These are phyloP conservation scores for Hemithea aestivaria DNA, from an alignment of 2,888 invertebrate species.

Conservation along the genomic window DNA sequence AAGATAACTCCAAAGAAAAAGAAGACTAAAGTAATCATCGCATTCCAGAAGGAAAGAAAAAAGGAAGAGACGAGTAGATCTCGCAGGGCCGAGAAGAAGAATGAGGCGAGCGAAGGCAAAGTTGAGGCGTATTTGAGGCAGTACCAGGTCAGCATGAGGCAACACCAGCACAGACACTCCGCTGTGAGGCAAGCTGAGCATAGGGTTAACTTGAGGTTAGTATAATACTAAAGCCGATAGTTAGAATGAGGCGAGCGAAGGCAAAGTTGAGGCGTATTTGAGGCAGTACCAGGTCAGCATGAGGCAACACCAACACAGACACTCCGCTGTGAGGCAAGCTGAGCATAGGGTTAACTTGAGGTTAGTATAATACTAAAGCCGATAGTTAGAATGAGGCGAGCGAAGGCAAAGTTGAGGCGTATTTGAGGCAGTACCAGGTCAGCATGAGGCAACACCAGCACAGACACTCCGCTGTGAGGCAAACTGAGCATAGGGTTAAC, in stretches of 20 bases:
- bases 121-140: constrained; percentile 72
- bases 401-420: constrained; percentile 71
- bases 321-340: constrained; percentile 70
- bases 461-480: constrained; percentile 66
- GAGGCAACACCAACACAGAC: constrained; percentile 68
- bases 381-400: no score
- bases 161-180: constrained; percentile 69
- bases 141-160: constrained; percentile 70
- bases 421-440: constrained; percentile 70
- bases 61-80: constrained; percentile 45
- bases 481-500: constrained; percentile 73
- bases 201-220: constrained; percentile 68
- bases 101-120: constrained; percentile 60
- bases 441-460: constrained; percentile 73
- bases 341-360: constrained; percentile 73
- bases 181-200: constrained; percentile 73
- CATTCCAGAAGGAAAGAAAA: constrained; percentile 8
- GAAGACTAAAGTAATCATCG: no score
- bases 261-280: constrained; percentile 70
- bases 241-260: constrained; percentile 63
- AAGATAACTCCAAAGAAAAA: no score
- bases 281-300: constrained; percentile 73
- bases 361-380: constrained; percentile 43
- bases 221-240: no score
- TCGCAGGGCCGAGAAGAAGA: constrained; percentile 44